phyloP scores from a whole-genome alignment of 1,140 invertebrate genomes.

The Solen grandis region DNA sequence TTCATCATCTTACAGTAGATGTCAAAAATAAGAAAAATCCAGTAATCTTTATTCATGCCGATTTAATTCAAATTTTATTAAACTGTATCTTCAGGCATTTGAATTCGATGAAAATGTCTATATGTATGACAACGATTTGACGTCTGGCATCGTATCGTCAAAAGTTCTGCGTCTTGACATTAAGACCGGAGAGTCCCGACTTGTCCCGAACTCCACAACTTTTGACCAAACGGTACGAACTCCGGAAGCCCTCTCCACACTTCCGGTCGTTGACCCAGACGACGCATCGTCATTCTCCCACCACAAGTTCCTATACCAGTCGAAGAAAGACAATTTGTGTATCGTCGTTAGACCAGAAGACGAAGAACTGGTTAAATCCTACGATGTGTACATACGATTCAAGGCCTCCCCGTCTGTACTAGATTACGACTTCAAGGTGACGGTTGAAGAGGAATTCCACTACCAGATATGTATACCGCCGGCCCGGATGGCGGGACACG shows the following conservation, averaged over 20 bases:
- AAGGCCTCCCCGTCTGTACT: not conserved
- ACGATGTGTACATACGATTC: conserved; percentile 22
- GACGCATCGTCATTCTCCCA: conserved; percentile 41
- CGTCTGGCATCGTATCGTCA: conserved; percentile 27
- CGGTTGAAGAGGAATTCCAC: not conserved
- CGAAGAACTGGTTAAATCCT: too few relatives aligned
- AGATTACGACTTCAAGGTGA: conserved; percentile 19
- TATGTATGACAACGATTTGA: conserved; percentile 46
- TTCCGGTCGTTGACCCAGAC: conserved; percentile 17
- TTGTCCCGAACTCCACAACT: conserved; percentile 13
- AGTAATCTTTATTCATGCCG: too few relatives aligned
- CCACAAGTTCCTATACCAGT: conserved; percentile 31
- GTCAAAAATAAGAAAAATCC: too few relatives aligned
- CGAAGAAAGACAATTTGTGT: too few relatives aligned
- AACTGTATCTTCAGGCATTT: conserved; percentile 29
- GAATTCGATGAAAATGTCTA: conserved; percentile 43
- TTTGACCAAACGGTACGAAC: conserved; percentile 34
- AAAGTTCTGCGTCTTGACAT: conserved; percentile 38
- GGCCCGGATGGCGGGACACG: conserved; percentile 17
- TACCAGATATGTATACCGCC: conserved; percentile 26
- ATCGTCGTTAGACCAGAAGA: too few relatives aligned
- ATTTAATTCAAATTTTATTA: too few relatives aligned
- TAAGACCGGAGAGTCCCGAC: not conserved
- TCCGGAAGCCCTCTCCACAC: not conserved
- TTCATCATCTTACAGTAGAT: too few relatives aligned